Conservation (phyloP, 2,113 vertebrate genomes). For the Lycocorax pyrrhopterus region DNA sequence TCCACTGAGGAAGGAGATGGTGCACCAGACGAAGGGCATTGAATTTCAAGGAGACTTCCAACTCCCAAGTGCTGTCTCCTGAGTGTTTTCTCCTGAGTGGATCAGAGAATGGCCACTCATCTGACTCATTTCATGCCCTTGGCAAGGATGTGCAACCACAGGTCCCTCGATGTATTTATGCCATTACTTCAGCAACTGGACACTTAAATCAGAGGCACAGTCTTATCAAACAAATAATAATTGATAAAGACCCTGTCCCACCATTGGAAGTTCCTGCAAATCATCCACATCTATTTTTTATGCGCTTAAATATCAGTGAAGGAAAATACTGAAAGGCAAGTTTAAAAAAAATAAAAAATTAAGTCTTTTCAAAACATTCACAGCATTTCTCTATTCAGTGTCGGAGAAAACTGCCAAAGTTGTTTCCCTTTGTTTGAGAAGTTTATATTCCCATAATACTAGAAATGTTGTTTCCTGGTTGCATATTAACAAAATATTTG, state of each 20-base stretch:
- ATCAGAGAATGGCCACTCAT: background rate
- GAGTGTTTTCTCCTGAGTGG: background rate
- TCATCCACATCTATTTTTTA: background rate
- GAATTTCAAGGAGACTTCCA: background rate
- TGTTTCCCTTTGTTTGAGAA: background rate
- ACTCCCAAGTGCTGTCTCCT: rapidly evolving
- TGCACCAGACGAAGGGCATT: rapidly evolving
- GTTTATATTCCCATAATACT: background rate
- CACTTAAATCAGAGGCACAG: background rate
- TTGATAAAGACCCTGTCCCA: background rate
- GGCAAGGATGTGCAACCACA: background rate
- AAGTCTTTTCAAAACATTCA: background rate
- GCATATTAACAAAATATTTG: background rate
- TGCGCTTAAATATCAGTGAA: background rate
- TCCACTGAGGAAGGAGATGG: background rate
- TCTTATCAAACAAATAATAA: background rate
- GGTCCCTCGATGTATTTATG: rapidly evolving
- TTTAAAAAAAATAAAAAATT: background rate
- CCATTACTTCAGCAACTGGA: background rate
- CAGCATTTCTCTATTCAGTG: background rate
- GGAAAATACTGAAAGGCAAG: background rate
- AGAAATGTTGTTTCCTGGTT: background rate
- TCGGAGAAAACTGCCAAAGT: background rate
- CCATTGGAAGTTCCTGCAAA: background rate
- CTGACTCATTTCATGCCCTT: background rate